phyloP scores from a whole-genome alignment of 37 sponge, comb jelly and placozoan species.

The Theonella swinhoei region DNA sequence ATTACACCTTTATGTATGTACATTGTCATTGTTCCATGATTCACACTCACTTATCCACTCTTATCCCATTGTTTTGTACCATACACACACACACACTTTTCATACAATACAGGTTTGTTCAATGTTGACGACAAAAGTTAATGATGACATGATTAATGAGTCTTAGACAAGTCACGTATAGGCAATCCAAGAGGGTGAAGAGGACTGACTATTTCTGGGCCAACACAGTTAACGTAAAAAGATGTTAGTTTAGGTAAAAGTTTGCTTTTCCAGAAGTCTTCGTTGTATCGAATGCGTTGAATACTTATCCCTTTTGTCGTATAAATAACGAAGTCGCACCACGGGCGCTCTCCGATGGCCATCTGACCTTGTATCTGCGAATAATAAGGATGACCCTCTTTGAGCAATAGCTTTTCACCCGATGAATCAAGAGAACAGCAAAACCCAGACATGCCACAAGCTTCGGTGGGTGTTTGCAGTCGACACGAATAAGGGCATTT shows the following conservation, averaged over 20 bases:
- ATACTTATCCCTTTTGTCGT: slow-evolving; percentile 42
- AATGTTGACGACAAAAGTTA: too few species aligned
- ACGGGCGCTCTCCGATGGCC: slow-evolving; percentile 39
- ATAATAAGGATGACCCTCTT: slow-evolving; percentile 25
- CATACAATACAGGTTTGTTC: too few species aligned
- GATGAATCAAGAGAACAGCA: slow-evolving; percentile 3
- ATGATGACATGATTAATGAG: too few species aligned
- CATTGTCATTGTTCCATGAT: too few species aligned
- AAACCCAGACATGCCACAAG: slow-evolving; percentile 3
- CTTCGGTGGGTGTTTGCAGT: not conserved
- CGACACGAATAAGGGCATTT: slow-evolving; percentile 32
- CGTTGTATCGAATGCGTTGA: slow-evolving; percentile 9
- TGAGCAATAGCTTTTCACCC: not conserved
- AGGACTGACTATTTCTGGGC: slow-evolving; percentile 69
- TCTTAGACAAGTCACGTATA: too few species aligned
- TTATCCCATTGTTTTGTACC: too few species aligned
- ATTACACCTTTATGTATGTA: too few species aligned
- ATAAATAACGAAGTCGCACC: slow-evolving; percentile 58
- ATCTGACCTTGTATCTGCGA: slow-evolving; percentile 55
- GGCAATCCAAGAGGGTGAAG: too few species aligned
- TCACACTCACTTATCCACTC: too few species aligned
- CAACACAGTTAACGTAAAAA: slow-evolving; percentile 69
- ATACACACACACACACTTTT: too few species aligned
- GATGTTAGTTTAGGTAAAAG: slow-evolving; percentile 15
- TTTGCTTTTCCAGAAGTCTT: slow-evolving; percentile 14